Evolutionary conservation across 2,797 vertebrate genomes (phyloP).

Genomic region (Linurgus olivaceus): DNA sequence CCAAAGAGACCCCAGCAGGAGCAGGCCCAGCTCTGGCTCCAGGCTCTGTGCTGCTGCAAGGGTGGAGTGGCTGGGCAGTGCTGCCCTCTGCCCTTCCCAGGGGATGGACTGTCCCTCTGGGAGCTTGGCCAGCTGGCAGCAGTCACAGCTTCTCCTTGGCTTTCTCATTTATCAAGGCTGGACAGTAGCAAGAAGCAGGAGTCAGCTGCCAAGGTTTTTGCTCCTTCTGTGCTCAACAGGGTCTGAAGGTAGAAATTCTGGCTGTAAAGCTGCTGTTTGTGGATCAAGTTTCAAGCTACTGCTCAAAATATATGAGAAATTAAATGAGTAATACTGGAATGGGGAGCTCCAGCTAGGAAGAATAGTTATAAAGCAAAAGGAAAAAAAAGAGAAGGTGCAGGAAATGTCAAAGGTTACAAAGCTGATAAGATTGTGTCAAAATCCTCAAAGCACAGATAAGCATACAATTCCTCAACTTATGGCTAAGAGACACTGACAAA

Average conservation of each 20-base stretch:
- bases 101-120: not conserved
- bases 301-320: not conserved
- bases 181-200: not conserved
- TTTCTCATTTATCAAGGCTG: constrained; percentile 5
- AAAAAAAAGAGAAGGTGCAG: not conserved
- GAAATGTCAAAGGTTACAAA: not conserved
- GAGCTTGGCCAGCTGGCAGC: constrained; percentile 7
- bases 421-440: not conserved
- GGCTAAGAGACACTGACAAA: not conserved
- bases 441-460: not conserved
- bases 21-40: not conserved
- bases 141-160: not conserved
- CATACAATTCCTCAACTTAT: not conserved
- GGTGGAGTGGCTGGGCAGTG: not conserved
- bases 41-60: not conserved
- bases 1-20: not conserved
- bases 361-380: not conserved
- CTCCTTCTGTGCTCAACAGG: not conserved
- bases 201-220: constrained; percentile 6
- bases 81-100: not conserved
- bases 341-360: not conserved
- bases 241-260: not conserved
- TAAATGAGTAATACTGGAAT: not conserved
- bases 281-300: not conserved
- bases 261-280: not conserved